A percentile compares a stretch with the other conserved stretches of the same genome.
Conservation (phyloP, 2,113 vertebrate genomes). For the Oryzias woworae region DNA sequence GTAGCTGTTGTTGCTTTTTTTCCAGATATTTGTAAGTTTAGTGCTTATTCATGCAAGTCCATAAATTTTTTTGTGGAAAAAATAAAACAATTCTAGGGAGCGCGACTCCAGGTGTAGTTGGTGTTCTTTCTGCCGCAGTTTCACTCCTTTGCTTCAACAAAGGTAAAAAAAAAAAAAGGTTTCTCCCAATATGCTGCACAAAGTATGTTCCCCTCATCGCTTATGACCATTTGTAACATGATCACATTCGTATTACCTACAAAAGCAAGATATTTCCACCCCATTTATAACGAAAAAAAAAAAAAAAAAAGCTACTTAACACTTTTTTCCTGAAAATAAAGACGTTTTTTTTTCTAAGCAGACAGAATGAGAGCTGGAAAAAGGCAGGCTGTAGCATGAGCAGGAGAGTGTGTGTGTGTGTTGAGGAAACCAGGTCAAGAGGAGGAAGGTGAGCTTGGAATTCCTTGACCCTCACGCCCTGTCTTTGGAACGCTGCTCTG, state of each 20-base stretch:
- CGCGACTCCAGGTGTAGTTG: background rate
- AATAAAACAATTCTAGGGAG: background rate
- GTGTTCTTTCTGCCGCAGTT: background rate
- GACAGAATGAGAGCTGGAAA: slow-evolving; percentile 27
- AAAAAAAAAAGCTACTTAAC: slow-evolving; percentile 57
- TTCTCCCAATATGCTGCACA: slow-evolving; percentile 13
- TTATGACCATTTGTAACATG: slow-evolving; percentile 65
- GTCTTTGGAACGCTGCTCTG: slow-evolving; percentile 74
- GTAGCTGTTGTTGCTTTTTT: background rate
- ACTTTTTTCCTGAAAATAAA: slow-evolving; percentile 75
- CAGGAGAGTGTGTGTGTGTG: slow-evolving; percentile 60
- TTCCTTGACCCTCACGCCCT: slow-evolving; percentile 77
- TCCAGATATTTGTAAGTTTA: slow-evolving; percentile 2
- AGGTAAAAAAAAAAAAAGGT: slow-evolving; percentile 18
- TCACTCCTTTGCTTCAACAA: slow-evolving; percentile 17
- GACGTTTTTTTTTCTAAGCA: background rate
- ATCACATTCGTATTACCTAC: background rate
- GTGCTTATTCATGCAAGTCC: slow-evolving; percentile 11
- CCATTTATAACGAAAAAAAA: background rate
- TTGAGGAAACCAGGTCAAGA: slow-evolving; percentile 10
- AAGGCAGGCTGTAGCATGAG: slow-evolving; percentile 82
- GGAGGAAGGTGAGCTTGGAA: slow-evolving; percentile 66
- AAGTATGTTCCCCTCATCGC: slow-evolving; percentile 1
- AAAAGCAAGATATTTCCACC: too few relatives aligned
- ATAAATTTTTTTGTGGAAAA: slow-evolving; percentile 3